These are phyloP conservation scores for Drosophila miranda DNA, from an alignment of 1,140 invertebrate genomes.

Conservation along the genomic window DNA sequence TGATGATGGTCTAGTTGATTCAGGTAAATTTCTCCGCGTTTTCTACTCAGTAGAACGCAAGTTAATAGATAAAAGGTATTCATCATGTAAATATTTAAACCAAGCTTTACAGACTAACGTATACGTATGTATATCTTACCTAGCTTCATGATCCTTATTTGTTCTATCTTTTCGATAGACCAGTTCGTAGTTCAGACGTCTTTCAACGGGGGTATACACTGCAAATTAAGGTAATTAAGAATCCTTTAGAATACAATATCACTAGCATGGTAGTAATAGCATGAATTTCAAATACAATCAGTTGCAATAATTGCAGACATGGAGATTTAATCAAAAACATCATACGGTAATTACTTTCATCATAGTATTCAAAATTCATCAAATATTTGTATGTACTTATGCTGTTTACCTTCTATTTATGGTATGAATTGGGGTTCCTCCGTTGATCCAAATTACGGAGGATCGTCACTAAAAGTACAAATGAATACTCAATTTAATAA, in stretches of 20 bases:
- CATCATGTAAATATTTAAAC: slow-evolving; percentile 48
- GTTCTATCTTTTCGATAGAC: too few relatives aligned
- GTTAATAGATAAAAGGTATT: slow-evolving; percentile 71
- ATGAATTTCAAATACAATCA: slow-evolving; percentile 18
- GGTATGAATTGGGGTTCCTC: not conserved
- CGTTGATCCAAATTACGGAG: too few relatives aligned
- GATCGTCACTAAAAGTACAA: too few relatives aligned
- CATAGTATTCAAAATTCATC: slow-evolving; percentile 16
- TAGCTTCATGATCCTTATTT: not conserved
- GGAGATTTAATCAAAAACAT: slow-evolving; percentile 58
- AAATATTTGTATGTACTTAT: not conserved
- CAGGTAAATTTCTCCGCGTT: slow-evolving; percentile 66
- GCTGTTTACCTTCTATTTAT: not conserved
- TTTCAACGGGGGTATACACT: too few relatives aligned
- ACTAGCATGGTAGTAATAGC: not conserved
- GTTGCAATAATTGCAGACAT: slow-evolving; percentile 75
- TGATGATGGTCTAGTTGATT: slow-evolving; percentile 11
- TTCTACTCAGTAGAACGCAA: slow-evolving; percentile 77
- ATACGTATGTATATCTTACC: slow-evolving; percentile 20
- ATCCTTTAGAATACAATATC: not conserved
- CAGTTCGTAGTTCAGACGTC: too few relatives aligned
- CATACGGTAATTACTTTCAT: slow-evolving; percentile 76
- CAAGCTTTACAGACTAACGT: not conserved
- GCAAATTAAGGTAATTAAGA: not conserved
- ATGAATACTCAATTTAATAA: not conserved